phyloP scores from a whole-genome alignment of 2,888 invertebrate genomes.

The Muscina levida region DNA sequence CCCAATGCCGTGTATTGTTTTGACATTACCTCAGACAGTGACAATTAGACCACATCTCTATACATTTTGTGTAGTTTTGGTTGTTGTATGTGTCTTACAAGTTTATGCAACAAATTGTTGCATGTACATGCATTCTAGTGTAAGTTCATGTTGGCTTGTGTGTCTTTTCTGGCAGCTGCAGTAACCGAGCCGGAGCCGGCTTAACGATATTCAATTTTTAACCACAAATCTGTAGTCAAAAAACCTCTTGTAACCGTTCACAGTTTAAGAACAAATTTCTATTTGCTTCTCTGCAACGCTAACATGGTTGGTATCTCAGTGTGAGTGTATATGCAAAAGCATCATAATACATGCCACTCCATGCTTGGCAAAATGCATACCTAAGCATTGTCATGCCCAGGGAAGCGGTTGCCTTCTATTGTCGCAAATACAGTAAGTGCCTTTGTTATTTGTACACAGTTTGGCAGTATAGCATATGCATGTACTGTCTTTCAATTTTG shows the following conservation, averaged over 20 bases:
- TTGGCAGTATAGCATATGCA: no score
- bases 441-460: no score
- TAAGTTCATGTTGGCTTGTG: slow-evolving; percentile 10
- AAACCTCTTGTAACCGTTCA: slow-evolving; percentile 23
- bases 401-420: background rate
- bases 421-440: no score
- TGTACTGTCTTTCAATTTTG: no score
- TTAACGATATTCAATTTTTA: slow-evolving; percentile 56
- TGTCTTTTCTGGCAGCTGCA: slow-evolving; percentile 11
- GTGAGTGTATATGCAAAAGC: background rate
- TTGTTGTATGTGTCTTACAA: background rate
- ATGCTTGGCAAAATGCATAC: background rate
- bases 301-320: background rate
- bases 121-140: background rate
- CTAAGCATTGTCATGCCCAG: slow-evolving; percentile 23
- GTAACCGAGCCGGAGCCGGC: slow-evolving; percentile 10
- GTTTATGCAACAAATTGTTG: slow-evolving; percentile 42
- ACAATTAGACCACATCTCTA: slow-evolving; percentile 24
- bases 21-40: slow-evolving; percentile 26
- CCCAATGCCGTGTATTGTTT: slow-evolving; percentile 9
- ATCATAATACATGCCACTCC: slow-evolving; percentile 33
- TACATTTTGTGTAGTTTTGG: background rate
- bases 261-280: slow-evolving; percentile 44
- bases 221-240: slow-evolving; percentile 49
- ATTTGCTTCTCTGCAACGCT: slow-evolving; percentile 46